Base-by-base conservation (phyloP, 1,140 invertebrate genomes). In the Harpegnathos saltator region DNA sequence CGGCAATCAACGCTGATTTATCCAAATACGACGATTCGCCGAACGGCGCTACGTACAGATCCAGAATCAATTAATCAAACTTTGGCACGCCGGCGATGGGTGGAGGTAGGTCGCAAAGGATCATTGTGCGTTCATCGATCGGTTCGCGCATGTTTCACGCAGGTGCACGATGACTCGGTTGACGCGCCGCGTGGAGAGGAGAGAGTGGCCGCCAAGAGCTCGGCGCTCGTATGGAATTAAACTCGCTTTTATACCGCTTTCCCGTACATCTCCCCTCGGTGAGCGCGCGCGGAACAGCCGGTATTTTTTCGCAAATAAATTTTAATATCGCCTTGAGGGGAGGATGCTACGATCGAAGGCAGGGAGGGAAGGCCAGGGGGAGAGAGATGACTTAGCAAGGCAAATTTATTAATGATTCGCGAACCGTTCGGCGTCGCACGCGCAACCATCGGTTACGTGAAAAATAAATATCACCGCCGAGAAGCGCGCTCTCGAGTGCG, bases 31-130 rank as follows among this genome's bases (percentile, higher is more conserved):
- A 19, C 44, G 38, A 83, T 83, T 61, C 26, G 56, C 4, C 44
- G 44, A 29, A 75, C 26, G n/a, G n/a, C n/a, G 26, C 26, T 1
- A 68, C 14, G 29, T 22, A 83, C 14, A 11, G 68, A 59, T 72
- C n/a, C 22, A 66, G 33, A 62, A 75, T 83, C 59, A 85, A 85
- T 83, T 85, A 83, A 85, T 82, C 84, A 84, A 84, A 72, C 26
- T 48, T n/a, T 3, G 14, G 1, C 11, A 44, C 38, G 14, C 38
- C 17, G 33, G 17, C 24, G 11, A 52, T 48, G 63, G 11, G 38
- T 74, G 22, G 19, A 54, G 44, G 19, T 29, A 69, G 59, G 54
- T 84, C 68, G 73, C 9, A 56, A 81, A 81, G 80, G 54, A 83
- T 86, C 26, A 59, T 50, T 22, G 24, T 50, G 19, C 56, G 29